These are phyloP conservation scores for Phaethon lepturus DNA, from an alignment of 2,113 vertebrate species.

Conservation along the genomic window DNA sequence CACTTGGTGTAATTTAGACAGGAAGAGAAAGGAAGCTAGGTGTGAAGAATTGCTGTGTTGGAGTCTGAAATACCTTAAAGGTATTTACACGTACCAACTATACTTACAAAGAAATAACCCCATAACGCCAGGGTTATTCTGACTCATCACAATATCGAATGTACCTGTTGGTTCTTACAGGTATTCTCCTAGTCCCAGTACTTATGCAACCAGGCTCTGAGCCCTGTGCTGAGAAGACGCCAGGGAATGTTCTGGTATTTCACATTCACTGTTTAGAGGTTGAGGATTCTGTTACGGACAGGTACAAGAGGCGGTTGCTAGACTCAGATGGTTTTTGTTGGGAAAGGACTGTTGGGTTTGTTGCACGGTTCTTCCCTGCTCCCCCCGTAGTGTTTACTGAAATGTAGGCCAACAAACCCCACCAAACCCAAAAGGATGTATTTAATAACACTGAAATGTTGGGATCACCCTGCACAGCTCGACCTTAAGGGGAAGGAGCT, in stretches of 20 bases:
- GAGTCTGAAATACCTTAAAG: background rate
- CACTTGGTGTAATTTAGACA: background rate
- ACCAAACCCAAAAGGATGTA: background rate
- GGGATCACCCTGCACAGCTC: too few species aligned
- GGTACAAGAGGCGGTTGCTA: background rate
- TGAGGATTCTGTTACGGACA: background rate
- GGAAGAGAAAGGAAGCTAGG: background rate
- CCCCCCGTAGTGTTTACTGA: background rate
- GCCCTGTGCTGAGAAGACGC: background rate
- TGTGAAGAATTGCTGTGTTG: background rate
- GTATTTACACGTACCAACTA: too few species aligned
- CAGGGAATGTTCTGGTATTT: background rate
- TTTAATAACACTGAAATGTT: background rate
- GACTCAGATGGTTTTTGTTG: background rate
- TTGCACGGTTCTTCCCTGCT: background rate
- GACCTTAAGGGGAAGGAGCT: too few species aligned
- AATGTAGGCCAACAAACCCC: background rate
- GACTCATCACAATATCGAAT: background rate
- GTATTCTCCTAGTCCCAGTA: accelerated
- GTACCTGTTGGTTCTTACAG: background rate
- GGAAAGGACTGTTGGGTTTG: background rate
- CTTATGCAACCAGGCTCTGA: accelerated
- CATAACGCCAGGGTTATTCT: background rate
- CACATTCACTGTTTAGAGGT: background rate
- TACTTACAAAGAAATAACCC: background rate